Percentiles rank a stretch among this genome's conserved stretches.
Evolutionary conservation across 1,140 invertebrate species (phyloP).

Genomic region (Pomacea maculata): DNA sequence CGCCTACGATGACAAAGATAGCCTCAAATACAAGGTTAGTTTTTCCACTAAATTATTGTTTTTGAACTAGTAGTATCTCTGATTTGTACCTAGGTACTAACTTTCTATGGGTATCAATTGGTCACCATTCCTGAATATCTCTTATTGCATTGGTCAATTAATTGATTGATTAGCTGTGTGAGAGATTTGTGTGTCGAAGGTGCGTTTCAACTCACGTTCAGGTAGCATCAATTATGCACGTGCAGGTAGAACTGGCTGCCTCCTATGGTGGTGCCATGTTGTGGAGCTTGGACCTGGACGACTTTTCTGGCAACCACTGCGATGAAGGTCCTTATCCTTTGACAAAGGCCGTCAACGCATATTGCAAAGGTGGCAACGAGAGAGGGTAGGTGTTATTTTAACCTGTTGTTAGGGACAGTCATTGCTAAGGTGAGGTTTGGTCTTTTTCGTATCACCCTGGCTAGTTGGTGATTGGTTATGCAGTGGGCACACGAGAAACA

Average conservation of each 20-base stretch:
- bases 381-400: no score
- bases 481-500: no score
- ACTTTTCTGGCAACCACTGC: conserved; percentile 84
- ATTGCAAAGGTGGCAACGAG: not conserved
- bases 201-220: not conserved
- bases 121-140: not conserved
- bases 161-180: no score
- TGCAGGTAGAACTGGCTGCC: conserved; percentile 73
- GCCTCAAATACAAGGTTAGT: conserved; percentile 76
- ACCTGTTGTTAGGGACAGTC: no score
- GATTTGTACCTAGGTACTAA: not conserved
- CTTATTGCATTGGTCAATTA: not conserved
- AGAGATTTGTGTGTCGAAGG: no score
- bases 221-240: conserved; percentile 82
- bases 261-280: conserved; percentile 92
- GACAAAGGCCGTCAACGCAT: conserved; percentile 85
- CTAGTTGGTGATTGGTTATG: no score
- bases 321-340: conserved; percentile 90
- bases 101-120: not conserved
- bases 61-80: not conserved
- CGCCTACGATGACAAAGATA: conserved; percentile 84
- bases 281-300: conserved; percentile 97
- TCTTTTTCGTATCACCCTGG: no score
- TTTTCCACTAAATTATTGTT: not conserved
- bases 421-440: no score